Conservation (phyloP, 2,888 invertebrate genomes). For the Agrochola circellaris region DNA sequence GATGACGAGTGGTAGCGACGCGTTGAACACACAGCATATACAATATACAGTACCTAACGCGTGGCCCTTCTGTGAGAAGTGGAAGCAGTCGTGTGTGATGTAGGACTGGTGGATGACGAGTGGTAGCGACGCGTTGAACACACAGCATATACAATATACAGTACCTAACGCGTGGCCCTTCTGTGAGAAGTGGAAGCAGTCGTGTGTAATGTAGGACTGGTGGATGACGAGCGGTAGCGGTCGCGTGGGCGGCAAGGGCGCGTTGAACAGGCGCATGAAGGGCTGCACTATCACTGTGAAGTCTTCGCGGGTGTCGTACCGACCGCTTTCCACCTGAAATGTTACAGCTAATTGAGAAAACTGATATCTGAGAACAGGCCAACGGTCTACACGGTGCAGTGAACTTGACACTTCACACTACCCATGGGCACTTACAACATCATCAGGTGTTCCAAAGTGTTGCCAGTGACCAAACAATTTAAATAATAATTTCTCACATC, state of each 20-base stretch:
- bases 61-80: slow-evolving; percentile 95
- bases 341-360: slow-evolving; percentile 86
- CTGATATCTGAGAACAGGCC: not conserved
- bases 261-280: slow-evolving; percentile 93
- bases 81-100: slow-evolving; percentile 94
- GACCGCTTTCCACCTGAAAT: slow-evolving; percentile 91
- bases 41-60: slow-evolving; percentile 90
- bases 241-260: slow-evolving; percentile 78
- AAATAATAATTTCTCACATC: not conserved
- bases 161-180: slow-evolving; percentile 94
- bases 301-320: slow-evolving; percentile 92
- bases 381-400: not conserved
- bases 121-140: slow-evolving; percentile 91
- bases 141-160: not conserved
- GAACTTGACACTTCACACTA: no score
- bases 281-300: slow-evolving; percentile 94
- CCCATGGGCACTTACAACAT: not conserved
- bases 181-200: slow-evolving; percentile 95
- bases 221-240: slow-evolving; percentile 92
- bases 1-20: no score
- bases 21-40: no score
- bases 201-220: slow-evolving; percentile 93
- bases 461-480: not conserved
- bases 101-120: slow-evolving; percentile 93
- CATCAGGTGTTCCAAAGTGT: not conserved